Conservation (phyloP, 2,888 invertebrate genomes). For the Hecatera dysodea region DNA sequence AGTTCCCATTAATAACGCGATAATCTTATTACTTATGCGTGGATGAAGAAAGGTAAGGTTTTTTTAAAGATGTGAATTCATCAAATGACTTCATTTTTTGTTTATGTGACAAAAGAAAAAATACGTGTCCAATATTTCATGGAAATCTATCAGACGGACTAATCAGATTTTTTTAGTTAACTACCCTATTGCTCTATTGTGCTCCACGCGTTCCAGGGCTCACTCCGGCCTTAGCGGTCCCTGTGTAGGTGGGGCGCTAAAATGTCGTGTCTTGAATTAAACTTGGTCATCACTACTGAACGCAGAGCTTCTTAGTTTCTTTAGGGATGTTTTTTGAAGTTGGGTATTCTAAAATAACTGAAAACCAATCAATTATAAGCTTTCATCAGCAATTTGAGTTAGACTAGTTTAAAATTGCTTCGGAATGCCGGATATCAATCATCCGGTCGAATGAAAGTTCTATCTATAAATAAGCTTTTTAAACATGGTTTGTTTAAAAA, state of each 20-base stretch:
- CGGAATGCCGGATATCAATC: slow-evolving; percentile 44
- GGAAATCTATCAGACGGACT: too few relatives aligned
- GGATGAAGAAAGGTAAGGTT: too few relatives aligned
- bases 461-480: slow-evolving; percentile 3
- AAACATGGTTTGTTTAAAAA: too few relatives aligned
- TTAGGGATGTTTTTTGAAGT: neutral
- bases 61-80: too few relatives aligned
- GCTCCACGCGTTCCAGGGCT: too few relatives aligned
- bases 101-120: too few relatives aligned
- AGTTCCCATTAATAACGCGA: neutral
- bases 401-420: slow-evolving; percentile 8
- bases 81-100: too few relatives aligned
- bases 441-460: slow-evolving; percentile 30
- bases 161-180: too few relatives aligned
- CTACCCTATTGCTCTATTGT: too few relatives aligned
- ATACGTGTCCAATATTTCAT: too few relatives aligned
- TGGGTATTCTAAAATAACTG: slow-evolving; percentile 23
- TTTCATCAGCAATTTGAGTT: slow-evolving; percentile 36
- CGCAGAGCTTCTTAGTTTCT: neutral
- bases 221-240: too few relatives aligned
- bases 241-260: neutral
- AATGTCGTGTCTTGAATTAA: neutral
- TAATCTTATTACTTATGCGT: neutral
- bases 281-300: neutral
- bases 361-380: slow-evolving; percentile 13